A percentile compares a stretch with the other conserved stretches of the same genome.
Evolutionary conservation across 2,113 vertebrate species (phyloP).

Genomic region (Sinocyclocheilus maitianheensis): DNA sequence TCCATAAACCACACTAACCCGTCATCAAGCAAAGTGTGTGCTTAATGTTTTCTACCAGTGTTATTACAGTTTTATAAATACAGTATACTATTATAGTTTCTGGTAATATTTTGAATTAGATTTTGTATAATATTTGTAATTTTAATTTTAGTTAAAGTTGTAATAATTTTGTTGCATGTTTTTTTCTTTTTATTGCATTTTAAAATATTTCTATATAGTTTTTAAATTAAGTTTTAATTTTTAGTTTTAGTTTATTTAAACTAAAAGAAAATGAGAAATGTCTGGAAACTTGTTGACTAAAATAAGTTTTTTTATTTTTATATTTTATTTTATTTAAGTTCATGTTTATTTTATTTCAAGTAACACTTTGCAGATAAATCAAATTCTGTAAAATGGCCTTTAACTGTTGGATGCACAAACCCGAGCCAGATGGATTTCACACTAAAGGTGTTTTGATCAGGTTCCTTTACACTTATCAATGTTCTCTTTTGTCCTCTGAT

Average conservation of each 20-base stretch:
- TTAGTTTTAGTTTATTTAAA: background rate
- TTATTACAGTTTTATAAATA: background rate
- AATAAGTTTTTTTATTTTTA: background rate
- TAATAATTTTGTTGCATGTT: background rate
- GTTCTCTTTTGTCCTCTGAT: background rate
- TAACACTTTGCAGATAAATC: background rate
- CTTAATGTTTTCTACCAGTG: background rate
- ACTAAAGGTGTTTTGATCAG: conserved; percentile 45
- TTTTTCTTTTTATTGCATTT: background rate
- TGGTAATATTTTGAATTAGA: background rate
- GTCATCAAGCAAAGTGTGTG: background rate
- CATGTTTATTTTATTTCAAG: background rate
- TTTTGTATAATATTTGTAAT: background rate
- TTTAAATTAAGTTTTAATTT: background rate
- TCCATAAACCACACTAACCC: background rate
- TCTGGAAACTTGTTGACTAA: background rate
- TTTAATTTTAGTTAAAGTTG: background rate
- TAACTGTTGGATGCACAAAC: background rate
- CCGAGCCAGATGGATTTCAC: conserved; percentile 12
- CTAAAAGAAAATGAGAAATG: background rate
- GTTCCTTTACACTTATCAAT: background rate
- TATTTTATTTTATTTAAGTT: background rate
- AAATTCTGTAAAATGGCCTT: background rate
- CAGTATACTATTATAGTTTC: background rate
- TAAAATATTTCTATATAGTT: background rate